Percentiles rank a stretch among this genome's conserved stretches.
These are phyloP conservation scores for Aphaenogaster floridana DNA, from an alignment of 1,140 invertebrate species.

Conservation along the genomic window DNA sequence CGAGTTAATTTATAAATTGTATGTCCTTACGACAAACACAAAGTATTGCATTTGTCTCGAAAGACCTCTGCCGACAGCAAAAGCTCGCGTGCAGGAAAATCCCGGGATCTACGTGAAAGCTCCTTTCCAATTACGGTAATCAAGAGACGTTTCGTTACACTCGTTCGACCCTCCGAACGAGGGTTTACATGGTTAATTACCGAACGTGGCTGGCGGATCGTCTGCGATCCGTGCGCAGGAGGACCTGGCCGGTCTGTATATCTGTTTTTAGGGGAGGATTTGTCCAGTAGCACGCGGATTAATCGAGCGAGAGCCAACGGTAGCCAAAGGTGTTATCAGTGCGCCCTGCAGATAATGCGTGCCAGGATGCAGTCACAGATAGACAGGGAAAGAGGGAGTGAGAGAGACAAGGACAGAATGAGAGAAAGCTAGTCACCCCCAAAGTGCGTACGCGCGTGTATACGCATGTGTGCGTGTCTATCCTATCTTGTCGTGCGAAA, in stretches of 20 bases:
- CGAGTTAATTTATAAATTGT: conserved; percentile 11
- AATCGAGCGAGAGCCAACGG: conserved; percentile 65
- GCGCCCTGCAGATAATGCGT: conserved; percentile 74
- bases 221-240: conserved; percentile 47
- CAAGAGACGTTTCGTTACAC: conserved; percentile 66
- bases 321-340: conserved; percentile 70
- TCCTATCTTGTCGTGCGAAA: conserved; percentile 70
- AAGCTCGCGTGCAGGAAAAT: conserved; percentile 19
- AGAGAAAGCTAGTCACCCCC: conserved; percentile 25
- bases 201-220: conserved; percentile 67
- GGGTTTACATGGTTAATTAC: conserved; percentile 74
- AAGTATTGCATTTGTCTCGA: not conserved
- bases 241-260: conserved; percentile 57
- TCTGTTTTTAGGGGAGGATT: conserved; percentile 74
- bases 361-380: conserved; percentile 70
- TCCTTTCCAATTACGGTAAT: conserved; percentile 66
- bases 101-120: conserved; percentile 43
- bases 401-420: conserved; percentile 13
- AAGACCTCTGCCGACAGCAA: not conserved
- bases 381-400: conserved; percentile 46
- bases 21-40: not conserved
- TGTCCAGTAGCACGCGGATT: conserved; percentile 68
- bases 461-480: conserved; percentile 51
- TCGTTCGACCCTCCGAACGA: conserved; percentile 55
- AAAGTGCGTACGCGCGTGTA: not conserved